Percentiles rank a stretch among this genome's conserved stretches.
phyloP scores from a whole-genome alignment of 1,140 invertebrate genomes.

The Magallana ariakensis region DNA sequence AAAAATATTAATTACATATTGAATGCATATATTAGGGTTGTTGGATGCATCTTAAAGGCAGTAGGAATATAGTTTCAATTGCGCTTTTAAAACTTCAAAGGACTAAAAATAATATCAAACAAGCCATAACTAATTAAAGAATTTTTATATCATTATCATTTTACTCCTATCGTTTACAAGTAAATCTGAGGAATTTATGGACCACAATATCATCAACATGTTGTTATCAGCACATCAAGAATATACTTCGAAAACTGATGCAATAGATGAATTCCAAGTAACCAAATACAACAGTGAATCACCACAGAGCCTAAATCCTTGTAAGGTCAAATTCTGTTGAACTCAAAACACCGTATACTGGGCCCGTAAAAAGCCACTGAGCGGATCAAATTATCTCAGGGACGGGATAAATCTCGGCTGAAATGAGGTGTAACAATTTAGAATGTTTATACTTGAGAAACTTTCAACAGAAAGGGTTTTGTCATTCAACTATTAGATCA shows the following conservation, averaged over 20 bases:
- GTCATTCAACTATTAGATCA: background rate
- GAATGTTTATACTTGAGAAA: conserved; percentile 28
- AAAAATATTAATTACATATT: too few relatives aligned
- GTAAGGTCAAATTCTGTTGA: background rate
- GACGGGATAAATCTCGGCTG: conserved; percentile 18
- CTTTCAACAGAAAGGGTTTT: conserved; percentile 11
- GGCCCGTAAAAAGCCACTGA: background rate
- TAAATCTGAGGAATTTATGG: background rate
- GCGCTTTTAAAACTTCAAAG: too few relatives aligned
- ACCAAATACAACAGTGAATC: background rate
- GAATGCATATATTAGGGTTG: too few relatives aligned
- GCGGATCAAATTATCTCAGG: background rate
- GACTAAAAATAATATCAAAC: too few relatives aligned
- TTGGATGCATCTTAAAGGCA: too few relatives aligned
- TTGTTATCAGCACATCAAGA: conserved; percentile 5
- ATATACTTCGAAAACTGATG: background rate
- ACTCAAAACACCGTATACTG: background rate
- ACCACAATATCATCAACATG: background rate
- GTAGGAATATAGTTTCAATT: too few relatives aligned
- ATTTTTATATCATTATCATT: background rate
- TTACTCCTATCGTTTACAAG: background rate
- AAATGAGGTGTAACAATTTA: conserved; percentile 37
- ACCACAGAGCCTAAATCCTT: background rate
- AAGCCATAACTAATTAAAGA: too few relatives aligned
- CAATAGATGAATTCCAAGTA: background rate